Evolutionary conservation across 2,888 invertebrate genomes (phyloP), one percentile per base, ranked within the genome.

Genomic region (Aphidius colemani): DNA sequence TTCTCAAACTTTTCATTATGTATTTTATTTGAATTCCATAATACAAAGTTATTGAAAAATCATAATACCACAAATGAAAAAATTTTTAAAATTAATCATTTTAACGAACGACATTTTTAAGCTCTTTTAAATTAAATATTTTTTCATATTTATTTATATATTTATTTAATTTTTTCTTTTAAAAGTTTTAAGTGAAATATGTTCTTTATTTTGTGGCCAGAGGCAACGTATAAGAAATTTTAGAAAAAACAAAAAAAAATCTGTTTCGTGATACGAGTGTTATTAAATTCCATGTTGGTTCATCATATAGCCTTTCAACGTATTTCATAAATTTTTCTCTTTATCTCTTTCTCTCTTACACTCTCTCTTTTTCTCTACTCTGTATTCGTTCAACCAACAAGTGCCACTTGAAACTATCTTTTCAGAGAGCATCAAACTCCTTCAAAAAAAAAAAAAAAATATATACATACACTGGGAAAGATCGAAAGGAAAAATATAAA

Each of bases 271-370:
- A 55, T 48, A 59, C 40, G 49, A 40, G 64, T 64, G 59, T 64
- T 64, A 64, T 64, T 64, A 55, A 59, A 60, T 59, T 64, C 53
- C 55, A 40, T 43, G 48, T 43, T 44, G 48, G 18, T 8, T 61
- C 56, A 53, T 56, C 58, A 18, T 30, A 30, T 46, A 55, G 13
- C 40, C 49, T 53, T 39, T 41, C 30, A 50, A 53, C 53, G 53
- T 59, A 60, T 59, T 53, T 63, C 63, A 63, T 63, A 59, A 56
- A 46, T 13, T 5, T 30, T 40, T 59, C 44, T 13, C 11, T 41
- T 11, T 11, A 43, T n/a, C 40, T 11, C 30, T 30, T 2, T 30
- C 30, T 30, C 30, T 60, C 48, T 13, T 30, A 30, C 43, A 8
- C 39, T 51, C 51, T 39, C 40, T 51, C n/a, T 40, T 39, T 39